Evolutionary conservation across 2,888 invertebrate species (phyloP), one percentile per base, ranked within the genome.

Genomic region (Heliconius charithonia): DNA sequence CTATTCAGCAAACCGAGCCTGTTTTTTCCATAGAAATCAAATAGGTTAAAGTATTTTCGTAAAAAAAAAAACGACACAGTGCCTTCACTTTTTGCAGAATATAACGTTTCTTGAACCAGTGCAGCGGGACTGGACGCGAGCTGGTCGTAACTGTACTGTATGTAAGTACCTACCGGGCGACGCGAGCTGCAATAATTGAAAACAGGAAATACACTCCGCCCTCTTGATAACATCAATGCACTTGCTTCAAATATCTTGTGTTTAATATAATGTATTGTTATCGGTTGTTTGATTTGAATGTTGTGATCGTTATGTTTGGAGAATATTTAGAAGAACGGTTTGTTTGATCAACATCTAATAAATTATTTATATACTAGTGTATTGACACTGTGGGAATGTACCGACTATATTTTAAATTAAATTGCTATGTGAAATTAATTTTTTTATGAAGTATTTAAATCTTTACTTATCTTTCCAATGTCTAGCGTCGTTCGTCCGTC

Each of bases 141-240:
- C 74, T 82, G 81, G 65, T 73, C 75, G 78, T 82, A 80, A 78
- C 79, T 59, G 80, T 80, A 37, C 32, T 9, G 32, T 37, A 37
- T 37, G 32, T n/a, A n/a, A n/a, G n/a, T 37, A 80, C 77, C 45
- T 45, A 45, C 45, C 66, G 75, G 22, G 84, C 80, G 85, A 84
- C 32, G 86, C 86, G 87, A 85, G 86, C 86, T 87, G 89, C 87
- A 87, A 90, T 91, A 89, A 90, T 91, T 91, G 90, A 87, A 87
- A 86, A 87, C 89, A 89, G 91, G 89, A 91, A 91, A 87, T 83
- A 78, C 82, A 82, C 84, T 80, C 80, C 79, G 78, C 79, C 78
- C 76, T 69, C 29, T 75, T 79, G 80, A 81, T 83, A 77, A 82
- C 80, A 80, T 77, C 82, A 80, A 78, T 79, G 81, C 76, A 70